phyloP scores from a whole-genome alignment of 2,888 invertebrate species.

The Xanthostigma xanthostigma region DNA sequence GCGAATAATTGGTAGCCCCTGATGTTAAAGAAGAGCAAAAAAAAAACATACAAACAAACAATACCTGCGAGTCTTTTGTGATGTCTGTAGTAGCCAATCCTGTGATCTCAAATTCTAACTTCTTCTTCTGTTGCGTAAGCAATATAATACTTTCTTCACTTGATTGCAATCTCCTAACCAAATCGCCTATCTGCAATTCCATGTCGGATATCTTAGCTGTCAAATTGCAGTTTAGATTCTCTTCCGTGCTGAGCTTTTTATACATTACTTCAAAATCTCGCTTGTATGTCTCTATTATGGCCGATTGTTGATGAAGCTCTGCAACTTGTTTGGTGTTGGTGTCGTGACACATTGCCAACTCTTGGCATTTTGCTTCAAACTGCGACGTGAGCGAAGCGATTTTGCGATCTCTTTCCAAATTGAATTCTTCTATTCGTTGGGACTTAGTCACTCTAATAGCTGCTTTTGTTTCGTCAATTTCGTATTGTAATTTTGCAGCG shows the following conservation, averaged over 20 bases:
- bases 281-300: slow-evolving; percentile 13
- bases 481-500: slow-evolving; percentile 8
- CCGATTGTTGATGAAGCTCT: slow-evolving; percentile 15
- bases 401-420: slow-evolving; percentile 15
- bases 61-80: no score
- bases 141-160: slow-evolving; percentile 31
- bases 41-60: no score
- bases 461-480: slow-evolving; percentile 7
- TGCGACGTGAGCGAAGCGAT: slow-evolving; percentile 16
- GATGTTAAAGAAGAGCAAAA: no score
- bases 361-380: slow-evolving; percentile 18
- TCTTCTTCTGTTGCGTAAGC: background rate
- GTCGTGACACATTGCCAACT: slow-evolving; percentile 13
- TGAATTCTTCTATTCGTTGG: slow-evolving; percentile 11
- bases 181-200: slow-evolving; percentile 40
- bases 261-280: slow-evolving; percentile 17
- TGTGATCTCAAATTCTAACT: background rate
- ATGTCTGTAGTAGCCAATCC: background rate
- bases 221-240: slow-evolving; percentile 26
- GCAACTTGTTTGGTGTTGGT: slow-evolving; percentile 15
- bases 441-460: slow-evolving; percentile 2
- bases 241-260: slow-evolving; percentile 31
- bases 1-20: no score
- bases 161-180: slow-evolving; percentile 38
- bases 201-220: slow-evolving; percentile 31